phyloP scores from a whole-genome alignment of 2,888 invertebrate genomes.

The Halictus quadricinctus region DNA sequence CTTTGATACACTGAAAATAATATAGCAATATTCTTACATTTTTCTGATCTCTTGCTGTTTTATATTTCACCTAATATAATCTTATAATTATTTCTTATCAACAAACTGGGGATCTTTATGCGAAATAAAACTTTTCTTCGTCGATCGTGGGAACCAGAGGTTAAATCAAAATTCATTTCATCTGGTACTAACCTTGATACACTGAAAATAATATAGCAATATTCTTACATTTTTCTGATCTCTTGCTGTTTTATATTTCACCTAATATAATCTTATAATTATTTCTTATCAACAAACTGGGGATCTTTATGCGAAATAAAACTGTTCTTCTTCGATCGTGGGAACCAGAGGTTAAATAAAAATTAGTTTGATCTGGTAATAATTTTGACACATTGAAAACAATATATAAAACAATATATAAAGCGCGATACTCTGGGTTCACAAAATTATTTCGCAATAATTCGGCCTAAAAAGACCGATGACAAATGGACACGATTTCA shows the following conservation, averaged over 20 bases:
- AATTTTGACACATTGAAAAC: not conserved
- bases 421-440: no score
- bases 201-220: not conserved
- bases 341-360: not conserved
- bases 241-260: not conserved
- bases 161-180: not conserved
- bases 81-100: no score
- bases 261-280: not conserved
- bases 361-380: not conserved
- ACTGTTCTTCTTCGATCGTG: not conserved
- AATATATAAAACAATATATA: not conserved
- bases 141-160: not conserved
- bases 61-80: not conserved
- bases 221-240: not conserved
- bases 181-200: not conserved
- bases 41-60: not conserved
- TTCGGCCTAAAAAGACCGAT: not conserved
- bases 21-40: not conserved
- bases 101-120: not conserved
- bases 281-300: not conserved
- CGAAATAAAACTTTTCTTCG: not conserved
- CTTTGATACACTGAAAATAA: not conserved
- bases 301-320: not conserved
- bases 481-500: slow-evolving; percentile 16
- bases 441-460: not conserved